Base-by-base conservation (phyloP, 1,140 invertebrate genomes). In the Orius laevigatus region DNA sequence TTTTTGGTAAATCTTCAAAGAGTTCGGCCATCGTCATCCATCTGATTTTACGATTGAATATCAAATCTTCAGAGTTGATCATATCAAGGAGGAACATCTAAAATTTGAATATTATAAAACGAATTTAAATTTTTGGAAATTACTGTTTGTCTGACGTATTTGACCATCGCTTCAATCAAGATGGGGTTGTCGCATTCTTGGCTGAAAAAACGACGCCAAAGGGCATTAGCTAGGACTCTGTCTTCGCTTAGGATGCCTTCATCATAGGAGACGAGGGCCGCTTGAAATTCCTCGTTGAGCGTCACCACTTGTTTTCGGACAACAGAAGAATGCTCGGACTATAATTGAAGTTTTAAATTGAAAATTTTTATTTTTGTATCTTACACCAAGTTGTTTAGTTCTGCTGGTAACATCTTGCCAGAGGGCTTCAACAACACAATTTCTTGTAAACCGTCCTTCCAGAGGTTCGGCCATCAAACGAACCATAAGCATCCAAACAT, bases 181-280 rank as follows among this genome's bases (percentile, higher is more conserved):
- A 68, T 65, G 16, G 78, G 73, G 16, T 19, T 18, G 40, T 76
- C 69, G 51, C 70, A 69, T 48, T 75, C 62, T 50, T 70, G 67
- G 50, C 70, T 65, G 55, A 87, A 84, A 56, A 91, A 74, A 50
- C 80, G 71, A 56, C 81, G 71, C 87, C 87, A 93, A n/a, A 92
- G 51, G 9, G 84, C 83, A 25, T 72, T 74, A 15, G 87, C 86
- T 49, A 93, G 64, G 6, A 78, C 65, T 50, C 64, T 70, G 60
- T 88, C 84, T 59, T 80, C 74, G 38, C 71, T 71, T 55, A 75
- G 65, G 11, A 90, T 58, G 15, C 84, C 86, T 70, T 91, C 86
- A 63, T 92, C 86, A 59, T 90, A 90, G n/a, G 71, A 71, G 53
- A 90, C 72, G 16, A 91, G 58, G 36, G 81, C 74, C n/a, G 82